Conservation (phyloP, 1,140 invertebrate genomes). For the Papilio helenus region DNA sequence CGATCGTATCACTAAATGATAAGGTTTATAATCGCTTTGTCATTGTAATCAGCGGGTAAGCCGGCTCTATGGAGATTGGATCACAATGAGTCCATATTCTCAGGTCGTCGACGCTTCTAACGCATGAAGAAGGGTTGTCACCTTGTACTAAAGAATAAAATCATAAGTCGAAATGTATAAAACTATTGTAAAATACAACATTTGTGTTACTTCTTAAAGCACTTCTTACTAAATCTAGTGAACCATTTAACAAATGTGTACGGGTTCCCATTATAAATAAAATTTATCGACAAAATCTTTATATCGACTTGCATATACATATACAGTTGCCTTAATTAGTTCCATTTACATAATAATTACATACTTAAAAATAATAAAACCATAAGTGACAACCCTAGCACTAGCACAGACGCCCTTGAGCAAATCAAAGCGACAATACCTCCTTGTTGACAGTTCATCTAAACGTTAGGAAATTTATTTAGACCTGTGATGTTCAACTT, state of each 20-base stretch:
- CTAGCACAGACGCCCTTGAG: conserved; percentile 9
- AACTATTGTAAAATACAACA: no score
- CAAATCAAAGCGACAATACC: conserved; percentile 21
- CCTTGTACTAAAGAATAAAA: not conserved
- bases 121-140: not conserved
- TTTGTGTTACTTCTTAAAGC: no score
- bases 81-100: conserved; percentile 35
- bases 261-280: no score
- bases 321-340: no score
- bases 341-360: no score
- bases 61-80: conserved; percentile 15
- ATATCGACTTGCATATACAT: no score
- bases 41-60: not conserved
- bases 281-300: no score
- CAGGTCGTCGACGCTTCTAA: conserved; percentile 34
- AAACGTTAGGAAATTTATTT: not conserved
- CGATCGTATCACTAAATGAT: not conserved
- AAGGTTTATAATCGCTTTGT: conserved; percentile 4
- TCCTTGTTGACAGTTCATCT: conserved; percentile 29
- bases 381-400: not conserved
- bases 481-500: not conserved
- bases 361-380: no score
- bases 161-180: no score
- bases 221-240: no score
- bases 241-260: no score